These are phyloP conservation scores for Podabrus alpinus DNA, from an alignment of 2,888 invertebrate genomes.

Conservation along the genomic window DNA sequence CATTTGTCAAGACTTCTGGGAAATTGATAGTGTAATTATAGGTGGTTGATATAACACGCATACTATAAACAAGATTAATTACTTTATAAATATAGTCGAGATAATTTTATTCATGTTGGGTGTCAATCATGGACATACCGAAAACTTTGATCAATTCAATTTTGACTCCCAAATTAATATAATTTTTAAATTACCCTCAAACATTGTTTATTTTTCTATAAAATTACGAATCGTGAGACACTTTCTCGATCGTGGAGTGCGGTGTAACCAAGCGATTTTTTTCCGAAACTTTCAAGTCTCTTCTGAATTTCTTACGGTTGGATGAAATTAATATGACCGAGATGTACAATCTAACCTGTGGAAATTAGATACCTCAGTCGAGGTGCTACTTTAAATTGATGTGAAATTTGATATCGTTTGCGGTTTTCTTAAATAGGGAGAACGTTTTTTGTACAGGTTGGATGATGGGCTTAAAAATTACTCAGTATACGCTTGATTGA, in stretches of 20 bases:
- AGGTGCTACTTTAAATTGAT: conserved; percentile 18
- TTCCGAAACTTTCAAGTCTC: background rate
- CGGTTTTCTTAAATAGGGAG: conserved; percentile 10
- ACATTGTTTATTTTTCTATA: no score
- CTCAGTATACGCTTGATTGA: background rate
- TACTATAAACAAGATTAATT: conserved; percentile 42
- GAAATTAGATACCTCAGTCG: conserved; percentile 18
- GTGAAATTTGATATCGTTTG: conserved; percentile 21
- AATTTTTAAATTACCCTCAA: background rate
- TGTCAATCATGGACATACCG: conserved; percentile 17
- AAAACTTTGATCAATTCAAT: background rate
- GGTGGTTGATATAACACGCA: conserved; percentile 40
- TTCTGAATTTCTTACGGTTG: background rate
- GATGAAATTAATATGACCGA: conserved; percentile 16
- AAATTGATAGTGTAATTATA: conserved; percentile 41
- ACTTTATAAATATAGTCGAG: conserved; percentile 41
- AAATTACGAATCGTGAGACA: background rate
- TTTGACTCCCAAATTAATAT: background rate
- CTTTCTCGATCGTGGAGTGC: background rate
- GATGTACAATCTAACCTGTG: conserved; percentile 12
- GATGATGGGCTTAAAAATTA: conserved; percentile 8
- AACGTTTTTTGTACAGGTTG: conserved; percentile 15
- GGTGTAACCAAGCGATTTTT: background rate
- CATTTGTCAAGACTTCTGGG: conserved; percentile 32
- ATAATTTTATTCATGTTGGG: conserved; percentile 30